Evolutionary conservation across 2,888 invertebrate genomes (phyloP).

Genomic region (Leptopilina syphax): DNA sequence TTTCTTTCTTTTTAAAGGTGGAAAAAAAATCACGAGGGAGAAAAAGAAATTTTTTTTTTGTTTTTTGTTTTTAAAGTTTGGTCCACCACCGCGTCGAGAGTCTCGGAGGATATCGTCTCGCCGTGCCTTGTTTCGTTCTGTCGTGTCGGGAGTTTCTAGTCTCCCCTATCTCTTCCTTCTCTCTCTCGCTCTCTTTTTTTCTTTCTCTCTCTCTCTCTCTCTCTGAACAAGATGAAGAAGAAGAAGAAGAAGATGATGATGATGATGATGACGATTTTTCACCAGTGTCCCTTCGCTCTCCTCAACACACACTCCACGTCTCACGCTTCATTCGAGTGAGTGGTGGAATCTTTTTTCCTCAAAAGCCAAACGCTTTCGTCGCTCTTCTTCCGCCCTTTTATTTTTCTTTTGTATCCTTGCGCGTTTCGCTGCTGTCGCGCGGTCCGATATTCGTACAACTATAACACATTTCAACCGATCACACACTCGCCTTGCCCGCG

Average conservation of each 20-base stretch:
- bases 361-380: too few species aligned
- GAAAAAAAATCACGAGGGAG: too few species aligned
- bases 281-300: constrained; percentile 18
- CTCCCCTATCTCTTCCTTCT: neutral
- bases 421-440: constrained; percentile 56
- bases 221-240: too few species aligned
- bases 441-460: constrained; percentile 34
- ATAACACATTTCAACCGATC: constrained; percentile 4
- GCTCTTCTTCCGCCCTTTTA: too few species aligned
- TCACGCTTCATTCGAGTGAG: neutral
- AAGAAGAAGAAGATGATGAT: too few species aligned
- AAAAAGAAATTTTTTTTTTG: too few species aligned
- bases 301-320: constrained; percentile 36
- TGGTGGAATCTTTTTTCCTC: too few species aligned
- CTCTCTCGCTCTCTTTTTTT: neutral
- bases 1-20: neutral
- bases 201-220: neutral
- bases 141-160: too few species aligned
- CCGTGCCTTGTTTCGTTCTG: constrained; percentile 5
- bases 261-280: too few species aligned
- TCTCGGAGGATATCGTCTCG: too few species aligned
- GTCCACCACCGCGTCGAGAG: too few species aligned
- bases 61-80: too few species aligned
- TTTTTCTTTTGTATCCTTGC: constrained; percentile 62
- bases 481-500: constrained; percentile 17